These are phyloP conservation scores for Henricia sp. DNA, from an alignment of 53 echinoderm and acorn worm genomes.

Conservation along the genomic window DNA sequence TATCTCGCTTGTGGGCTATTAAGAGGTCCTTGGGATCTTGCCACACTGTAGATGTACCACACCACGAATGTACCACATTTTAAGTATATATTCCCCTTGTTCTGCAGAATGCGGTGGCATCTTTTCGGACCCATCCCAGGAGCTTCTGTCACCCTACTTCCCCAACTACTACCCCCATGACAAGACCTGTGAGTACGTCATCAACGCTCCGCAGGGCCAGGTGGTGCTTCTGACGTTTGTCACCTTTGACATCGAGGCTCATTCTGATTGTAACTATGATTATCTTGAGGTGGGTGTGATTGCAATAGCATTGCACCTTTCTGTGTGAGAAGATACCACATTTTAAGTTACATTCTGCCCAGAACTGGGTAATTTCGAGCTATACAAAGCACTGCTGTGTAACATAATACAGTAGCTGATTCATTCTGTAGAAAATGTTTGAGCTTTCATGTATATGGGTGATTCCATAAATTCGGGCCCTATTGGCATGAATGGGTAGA, in stretches of 20 bases:
- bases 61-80: too few relatives aligned
- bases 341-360: too few relatives aligned
- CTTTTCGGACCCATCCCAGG: constrained; percentile 74
- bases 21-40: too few relatives aligned
- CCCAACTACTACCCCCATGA: constrained; percentile 84
- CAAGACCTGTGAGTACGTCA: constrained; percentile 86
- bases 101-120: constrained; percentile 84
- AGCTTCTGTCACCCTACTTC: constrained; percentile 85
- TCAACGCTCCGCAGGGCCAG: constrained; percentile 72
- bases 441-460: too few relatives aligned
- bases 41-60: too few relatives aligned
- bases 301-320: not conserved
- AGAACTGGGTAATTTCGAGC: too few relatives aligned
- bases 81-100: not conserved
- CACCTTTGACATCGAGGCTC: constrained; percentile 84
- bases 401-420: too few relatives aligned
- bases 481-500: too few relatives aligned
- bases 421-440: too few relatives aligned
- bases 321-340: not conserved
- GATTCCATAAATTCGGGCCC: too few relatives aligned
- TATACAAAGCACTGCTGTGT: too few relatives aligned
- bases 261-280: constrained; percentile 73
- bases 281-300: constrained; percentile 77
- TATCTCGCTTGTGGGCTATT: too few relatives aligned
- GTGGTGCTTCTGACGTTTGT: constrained; percentile 79